Conservation (phyloP, 2,888 invertebrate genomes). For the Halictus quadricinctus region DNA sequence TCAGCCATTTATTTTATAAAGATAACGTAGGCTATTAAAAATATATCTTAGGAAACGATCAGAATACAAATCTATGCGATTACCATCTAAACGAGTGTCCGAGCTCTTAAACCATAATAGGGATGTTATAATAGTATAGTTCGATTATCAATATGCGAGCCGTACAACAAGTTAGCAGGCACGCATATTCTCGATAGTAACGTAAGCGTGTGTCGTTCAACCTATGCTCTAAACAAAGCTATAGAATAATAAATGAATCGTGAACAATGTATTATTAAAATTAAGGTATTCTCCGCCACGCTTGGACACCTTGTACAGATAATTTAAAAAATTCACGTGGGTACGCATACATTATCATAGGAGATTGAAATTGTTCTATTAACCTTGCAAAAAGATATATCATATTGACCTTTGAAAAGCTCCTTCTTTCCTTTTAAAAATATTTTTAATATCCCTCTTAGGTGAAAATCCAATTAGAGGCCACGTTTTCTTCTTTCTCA, state of each 20-base stretch:
- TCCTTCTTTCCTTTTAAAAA: no score
- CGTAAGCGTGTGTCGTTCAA: neutral
- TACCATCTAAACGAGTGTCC: conserved; percentile 7
- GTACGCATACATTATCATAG: neutral
- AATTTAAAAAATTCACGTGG: neutral
- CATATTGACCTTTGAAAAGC: neutral
- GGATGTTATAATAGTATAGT: conserved; percentile 18
- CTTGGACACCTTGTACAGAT: neutral
- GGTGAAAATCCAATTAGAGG: neutral
- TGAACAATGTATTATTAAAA: conserved; percentile 20
- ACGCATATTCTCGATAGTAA: conserved; percentile 19
- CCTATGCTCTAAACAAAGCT: neutral
- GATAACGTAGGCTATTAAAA: neutral
- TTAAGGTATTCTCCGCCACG: neutral
- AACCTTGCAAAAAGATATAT: neutral
- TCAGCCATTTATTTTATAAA: neutral
- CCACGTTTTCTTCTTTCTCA: neutral
- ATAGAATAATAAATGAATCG: conserved; percentile 25
- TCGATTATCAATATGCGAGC: conserved; percentile 27
- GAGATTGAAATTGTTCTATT: neutral
- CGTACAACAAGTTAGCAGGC: conserved; percentile 13
- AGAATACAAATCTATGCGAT: conserved; percentile 16
- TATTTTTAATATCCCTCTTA: neutral
- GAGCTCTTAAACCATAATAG: conserved; percentile 19
- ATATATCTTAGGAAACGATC: neutral